Conservation (phyloP, 2,797 vertebrate genomes). For the Podarcis siculus region DNA sequence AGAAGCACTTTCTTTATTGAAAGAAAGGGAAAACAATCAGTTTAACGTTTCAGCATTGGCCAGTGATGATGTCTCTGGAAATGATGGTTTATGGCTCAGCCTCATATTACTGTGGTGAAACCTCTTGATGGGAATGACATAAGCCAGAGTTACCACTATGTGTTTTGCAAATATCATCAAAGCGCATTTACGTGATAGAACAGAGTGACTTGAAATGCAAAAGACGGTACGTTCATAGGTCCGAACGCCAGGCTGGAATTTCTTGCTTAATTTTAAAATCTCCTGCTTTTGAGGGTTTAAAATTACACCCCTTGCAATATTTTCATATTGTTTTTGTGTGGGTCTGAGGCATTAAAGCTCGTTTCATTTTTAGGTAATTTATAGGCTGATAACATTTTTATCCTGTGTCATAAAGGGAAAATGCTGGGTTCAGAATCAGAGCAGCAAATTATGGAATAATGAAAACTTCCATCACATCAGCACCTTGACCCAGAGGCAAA, state of each 20-base stretch:
- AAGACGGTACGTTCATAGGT: not conserved
- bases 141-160: not conserved
- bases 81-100: not conserved
- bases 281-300: constrained; percentile 9
- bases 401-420: not conserved
- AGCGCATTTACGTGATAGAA: not conserved
- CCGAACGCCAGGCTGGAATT: not conserved
- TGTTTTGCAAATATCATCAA: not conserved
- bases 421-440: not conserved
- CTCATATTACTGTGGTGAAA: constrained; percentile 36
- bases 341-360: not conserved
- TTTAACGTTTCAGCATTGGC: constrained; percentile 23
- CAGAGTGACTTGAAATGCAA: not conserved
- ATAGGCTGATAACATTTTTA: constrained; percentile 13
- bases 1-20: constrained; percentile 20
- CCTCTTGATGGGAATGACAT: not conserved
- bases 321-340: constrained; percentile 24
- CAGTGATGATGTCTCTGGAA: constrained; percentile 40
- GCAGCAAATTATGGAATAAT: not conserved
- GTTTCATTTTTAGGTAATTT: constrained; percentile 20
- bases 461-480: not conserved
- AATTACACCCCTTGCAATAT: constrained; percentile 19
- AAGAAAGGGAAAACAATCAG: constrained; percentile 40
- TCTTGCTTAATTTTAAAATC: constrained; percentile 1
- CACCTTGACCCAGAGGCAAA: not conserved